Evolutionary conservation across 1,140 invertebrate genomes (phyloP).

Genomic region (Leguminivora glycinivorella): DNA sequence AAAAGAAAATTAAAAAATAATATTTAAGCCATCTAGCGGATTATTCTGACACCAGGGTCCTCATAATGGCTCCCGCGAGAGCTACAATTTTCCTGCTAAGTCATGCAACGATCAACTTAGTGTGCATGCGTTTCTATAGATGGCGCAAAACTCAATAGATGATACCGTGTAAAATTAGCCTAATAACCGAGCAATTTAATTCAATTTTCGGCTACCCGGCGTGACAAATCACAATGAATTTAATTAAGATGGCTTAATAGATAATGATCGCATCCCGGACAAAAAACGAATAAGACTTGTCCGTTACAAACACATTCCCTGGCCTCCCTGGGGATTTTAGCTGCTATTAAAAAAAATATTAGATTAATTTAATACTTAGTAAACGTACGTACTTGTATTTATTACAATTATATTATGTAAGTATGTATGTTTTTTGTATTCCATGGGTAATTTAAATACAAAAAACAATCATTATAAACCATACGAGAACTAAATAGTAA

Average conservation of each 20-base stretch:
- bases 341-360: no score
- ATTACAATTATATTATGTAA: no score
- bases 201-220: constrained; percentile 18
- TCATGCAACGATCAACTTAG: not conserved
- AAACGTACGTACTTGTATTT: no score
- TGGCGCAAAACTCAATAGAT: not conserved
- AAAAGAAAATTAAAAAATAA: not conserved
- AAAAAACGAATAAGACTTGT: not conserved
- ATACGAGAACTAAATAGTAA: no score
- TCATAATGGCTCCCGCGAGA: not conserved
- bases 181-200: constrained; percentile 2
- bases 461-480: no score
- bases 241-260: constrained; percentile 19
- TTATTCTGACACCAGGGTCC: not conserved
- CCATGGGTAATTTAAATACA: no score
- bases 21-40: not conserved
- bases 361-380: no score
- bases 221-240: constrained; percentile 27
- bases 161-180: not conserved
- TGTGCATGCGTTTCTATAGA: not conserved
- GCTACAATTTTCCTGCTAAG: not conserved
- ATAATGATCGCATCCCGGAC: constrained; percentile 9
- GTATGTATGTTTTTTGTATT: no score
- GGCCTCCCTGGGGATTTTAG: no score
- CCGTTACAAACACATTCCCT: not conserved